Conservation (phyloP, 2,797 vertebrate species). For the Meda fulgida region DNA sequence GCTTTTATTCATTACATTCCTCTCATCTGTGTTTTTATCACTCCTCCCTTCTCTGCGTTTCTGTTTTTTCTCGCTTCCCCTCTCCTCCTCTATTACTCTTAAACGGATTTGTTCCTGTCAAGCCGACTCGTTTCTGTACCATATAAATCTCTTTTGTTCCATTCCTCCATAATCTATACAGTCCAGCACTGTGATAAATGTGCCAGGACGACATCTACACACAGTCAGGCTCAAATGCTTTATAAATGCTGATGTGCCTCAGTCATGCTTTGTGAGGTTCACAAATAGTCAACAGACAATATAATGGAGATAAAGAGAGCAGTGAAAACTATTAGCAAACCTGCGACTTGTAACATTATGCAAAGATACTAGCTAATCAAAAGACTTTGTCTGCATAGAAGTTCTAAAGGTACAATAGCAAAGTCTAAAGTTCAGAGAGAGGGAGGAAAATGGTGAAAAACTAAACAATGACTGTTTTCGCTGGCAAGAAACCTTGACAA, state of each 20-base stretch:
- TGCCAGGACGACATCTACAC: background rate
- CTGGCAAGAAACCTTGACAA: conserved; percentile 20
- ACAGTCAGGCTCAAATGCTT: conserved; percentile 8
- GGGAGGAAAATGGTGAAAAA: background rate
- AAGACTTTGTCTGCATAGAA: background rate
- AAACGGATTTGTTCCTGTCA: conserved; percentile 50
- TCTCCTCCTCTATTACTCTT: conserved; percentile 37
- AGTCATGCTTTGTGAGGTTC: background rate
- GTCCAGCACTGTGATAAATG: conserved; percentile 1
- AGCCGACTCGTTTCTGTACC: conserved; percentile 42
- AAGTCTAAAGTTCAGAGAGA: conserved; percentile 5
- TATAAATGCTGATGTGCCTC: background rate
- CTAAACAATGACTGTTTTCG: background rate
- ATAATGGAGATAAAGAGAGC: background rate
- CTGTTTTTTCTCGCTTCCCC: conserved; percentile 40
- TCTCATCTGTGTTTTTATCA: conserved; percentile 39
- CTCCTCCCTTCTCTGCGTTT: background rate
- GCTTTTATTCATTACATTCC: conserved; percentile 40
- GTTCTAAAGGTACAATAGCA: background rate
- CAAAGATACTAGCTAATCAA: conserved; percentile 1
- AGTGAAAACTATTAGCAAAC: background rate
- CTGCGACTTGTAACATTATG: background rate
- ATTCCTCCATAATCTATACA: conserved; percentile 29
- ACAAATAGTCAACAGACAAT: background rate
- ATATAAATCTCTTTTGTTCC: conserved; percentile 44